phyloP scores from a whole-genome alignment of 2,888 invertebrate genomes.

The Clivina fossor region DNA sequence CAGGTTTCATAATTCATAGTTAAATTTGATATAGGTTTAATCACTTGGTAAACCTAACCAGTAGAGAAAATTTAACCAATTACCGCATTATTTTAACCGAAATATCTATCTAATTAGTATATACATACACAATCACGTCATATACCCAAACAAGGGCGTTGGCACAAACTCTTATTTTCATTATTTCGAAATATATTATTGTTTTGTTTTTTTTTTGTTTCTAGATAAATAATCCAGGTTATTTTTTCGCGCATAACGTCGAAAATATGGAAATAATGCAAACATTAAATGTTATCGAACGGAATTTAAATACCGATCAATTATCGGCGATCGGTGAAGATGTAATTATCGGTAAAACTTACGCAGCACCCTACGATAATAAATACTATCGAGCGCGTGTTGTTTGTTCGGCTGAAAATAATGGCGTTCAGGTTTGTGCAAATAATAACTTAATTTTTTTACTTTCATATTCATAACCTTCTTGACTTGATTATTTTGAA shows the following conservation, averaged over 20 bases:
- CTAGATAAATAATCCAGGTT: slow-evolving; percentile 63
- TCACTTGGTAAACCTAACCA: no score
- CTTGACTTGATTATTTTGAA: no score
- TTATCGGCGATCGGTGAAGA: slow-evolving; percentile 44
- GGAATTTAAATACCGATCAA: slow-evolving; percentile 49
- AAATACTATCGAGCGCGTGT: slow-evolving; percentile 63
- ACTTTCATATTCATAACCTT: no score
- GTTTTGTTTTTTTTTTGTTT: slow-evolving; percentile 32
- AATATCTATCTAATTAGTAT: no score
- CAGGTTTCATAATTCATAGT: no score
- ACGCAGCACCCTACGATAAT: slow-evolving; percentile 61
- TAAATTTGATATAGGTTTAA: no score
- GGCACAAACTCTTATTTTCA: slow-evolving; percentile 23
- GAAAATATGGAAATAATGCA: slow-evolving; percentile 49
- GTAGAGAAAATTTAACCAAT: not conserved
- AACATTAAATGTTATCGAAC: slow-evolving; percentile 49
- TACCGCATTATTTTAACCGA: not conserved
- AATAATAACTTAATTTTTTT: no score
- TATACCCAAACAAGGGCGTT: no score
- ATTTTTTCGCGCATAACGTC: slow-evolving; percentile 68
- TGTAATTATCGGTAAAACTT: slow-evolving; percentile 55
- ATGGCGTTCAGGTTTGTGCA: slow-evolving; percentile 6
- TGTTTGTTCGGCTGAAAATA: slow-evolving; percentile 44
- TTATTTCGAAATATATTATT: slow-evolving; percentile 2
- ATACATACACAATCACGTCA: no score